Conservation (phyloP, 2,797 vertebrate species). For the Malacoraja senta region DNA sequence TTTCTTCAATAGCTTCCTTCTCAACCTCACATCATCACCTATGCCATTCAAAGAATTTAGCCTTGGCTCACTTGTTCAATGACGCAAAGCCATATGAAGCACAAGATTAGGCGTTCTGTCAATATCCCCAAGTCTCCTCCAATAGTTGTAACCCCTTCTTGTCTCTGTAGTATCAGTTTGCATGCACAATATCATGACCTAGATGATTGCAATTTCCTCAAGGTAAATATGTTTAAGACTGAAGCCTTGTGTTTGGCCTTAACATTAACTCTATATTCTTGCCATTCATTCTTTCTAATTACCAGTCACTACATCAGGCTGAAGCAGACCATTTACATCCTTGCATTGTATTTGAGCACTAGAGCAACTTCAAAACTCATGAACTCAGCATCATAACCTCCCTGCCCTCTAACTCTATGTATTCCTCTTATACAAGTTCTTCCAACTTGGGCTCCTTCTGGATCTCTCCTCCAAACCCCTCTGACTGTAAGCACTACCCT, state of each 20-base stretch:
- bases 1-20: not conserved
- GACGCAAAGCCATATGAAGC: not conserved
- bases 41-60: not conserved
- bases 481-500: not conserved
- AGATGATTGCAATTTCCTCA: not conserved
- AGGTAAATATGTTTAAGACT: not conserved
- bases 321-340: not conserved
- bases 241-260: not conserved
- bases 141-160: not conserved
- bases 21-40: not conserved
- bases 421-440: not conserved
- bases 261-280: not conserved
- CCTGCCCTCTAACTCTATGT: not conserved
- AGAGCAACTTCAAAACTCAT: not conserved
- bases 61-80: not conserved
- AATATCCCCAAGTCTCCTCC: not conserved
- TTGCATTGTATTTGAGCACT: not conserved
- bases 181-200: not conserved
- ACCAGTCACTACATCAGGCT: not conserved
- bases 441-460: not conserved
- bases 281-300: not conserved
- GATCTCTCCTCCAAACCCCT: not conserved
- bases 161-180: not conserved
- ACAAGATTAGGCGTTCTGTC: not conserved
- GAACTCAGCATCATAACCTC: not conserved